Evolutionary conservation across 2,888 invertebrate genomes (phyloP), one percentile per base, ranked within the genome.

Genomic region (Raillietiella orientalis): DNA sequence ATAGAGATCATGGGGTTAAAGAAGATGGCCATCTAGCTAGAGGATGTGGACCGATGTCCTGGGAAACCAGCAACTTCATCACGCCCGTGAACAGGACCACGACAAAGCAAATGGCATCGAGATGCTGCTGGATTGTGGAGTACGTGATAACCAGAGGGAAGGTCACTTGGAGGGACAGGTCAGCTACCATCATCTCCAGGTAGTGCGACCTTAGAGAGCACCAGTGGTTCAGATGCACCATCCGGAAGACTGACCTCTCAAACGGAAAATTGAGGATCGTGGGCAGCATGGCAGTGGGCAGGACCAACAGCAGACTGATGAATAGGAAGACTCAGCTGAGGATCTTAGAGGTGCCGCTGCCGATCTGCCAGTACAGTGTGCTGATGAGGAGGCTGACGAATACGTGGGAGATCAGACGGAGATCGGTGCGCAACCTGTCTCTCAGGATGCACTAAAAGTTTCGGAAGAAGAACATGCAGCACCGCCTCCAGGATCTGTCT

Each of bases 1-100:
- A 87, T 84, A 2, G 75, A 75, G 72, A 82, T 82, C 23, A 87
- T 79, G 0, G 87, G 87, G 5, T 84, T 87, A 37, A 90, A 54
- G 53, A 87, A 90, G 27, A 87, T 84, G 15, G 87, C 84, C 43
- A 82, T 82, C 64, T 84, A 52, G 29, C 65, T 55, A 32, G 56
- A 50, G 30, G 63, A 62, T 4, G 61, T 58, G 4, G 67, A 64
- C 19, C 74, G 13, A 67, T 55, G 2, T 65, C 62, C 42, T 75
- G 74, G 0, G 69, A 67, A 6, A 72, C 53, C 8, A 71, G 53
- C 0, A 66, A 61, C 10, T 66, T 53, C 24, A 69, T 49, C 2
- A 60, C 52, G 33, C 65, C 61, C 11, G 71, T 47, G 1, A 55
- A 37, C 55, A 70, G 62, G 21, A 62, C 60, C 42, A 63, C 47